Evolutionary conservation across 2,888 invertebrate genomes (phyloP).

Genomic region (Metacarcinus magister): DNA sequence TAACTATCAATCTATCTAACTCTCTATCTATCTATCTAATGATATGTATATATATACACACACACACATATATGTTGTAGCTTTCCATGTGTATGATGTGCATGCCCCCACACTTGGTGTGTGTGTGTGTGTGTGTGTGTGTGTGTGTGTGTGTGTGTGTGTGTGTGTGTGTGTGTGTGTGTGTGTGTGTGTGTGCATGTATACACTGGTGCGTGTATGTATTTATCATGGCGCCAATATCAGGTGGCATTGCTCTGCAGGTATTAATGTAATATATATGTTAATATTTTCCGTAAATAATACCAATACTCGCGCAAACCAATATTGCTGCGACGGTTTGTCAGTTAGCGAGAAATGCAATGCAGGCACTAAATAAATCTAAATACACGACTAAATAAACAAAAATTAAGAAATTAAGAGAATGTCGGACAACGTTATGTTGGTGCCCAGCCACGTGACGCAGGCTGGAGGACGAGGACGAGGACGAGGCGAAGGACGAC

Average conservation of each 20-base stretch:
- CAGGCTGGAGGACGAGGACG: neutral
- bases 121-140: no score
- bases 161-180: no score
- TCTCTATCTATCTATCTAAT: no score
- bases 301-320: neutral
- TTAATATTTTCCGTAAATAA: slow-evolving; percentile 28
- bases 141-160: no score
- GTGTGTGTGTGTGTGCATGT: neutral
- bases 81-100: no score
- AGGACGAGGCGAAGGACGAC: neutral
- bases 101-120: no score
- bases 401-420: neutral
- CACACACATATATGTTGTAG: no score
- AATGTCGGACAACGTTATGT: neutral
- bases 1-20: no score
- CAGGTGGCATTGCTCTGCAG: neutral
- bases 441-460: neutral
- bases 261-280: slow-evolving; percentile 40
- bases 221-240: neutral
- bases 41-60: no score
- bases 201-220: neutral
- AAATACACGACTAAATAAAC: neutral
- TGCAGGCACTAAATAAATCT: neutral
- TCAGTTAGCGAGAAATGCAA: neutral
- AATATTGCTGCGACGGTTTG: neutral